These are phyloP conservation scores for Acanthosoma haemorrhoidale DNA, from an alignment of 2,888 invertebrate genomes.

Conservation along the genomic window DNA sequence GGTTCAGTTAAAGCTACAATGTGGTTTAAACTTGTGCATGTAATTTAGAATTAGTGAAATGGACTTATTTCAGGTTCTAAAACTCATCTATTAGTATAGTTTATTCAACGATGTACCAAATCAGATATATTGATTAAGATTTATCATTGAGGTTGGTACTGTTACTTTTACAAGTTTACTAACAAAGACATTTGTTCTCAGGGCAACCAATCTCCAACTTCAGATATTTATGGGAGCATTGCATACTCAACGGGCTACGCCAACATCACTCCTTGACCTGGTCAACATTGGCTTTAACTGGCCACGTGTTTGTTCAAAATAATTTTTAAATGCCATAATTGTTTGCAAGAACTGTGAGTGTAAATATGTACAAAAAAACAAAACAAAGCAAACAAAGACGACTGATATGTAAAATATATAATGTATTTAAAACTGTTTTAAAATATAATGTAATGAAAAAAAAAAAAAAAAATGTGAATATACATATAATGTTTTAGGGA, in stretches of 20 bases:
- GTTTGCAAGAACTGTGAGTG: slow-evolving; percentile 19
- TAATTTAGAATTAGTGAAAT: no score
- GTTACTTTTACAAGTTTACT: no score
- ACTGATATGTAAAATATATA: slow-evolving; percentile 11
- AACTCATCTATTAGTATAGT: no score
- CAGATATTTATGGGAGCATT: slow-evolving; percentile 48
- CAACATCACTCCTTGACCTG: slow-evolving; percentile 43
- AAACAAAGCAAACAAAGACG: background rate
- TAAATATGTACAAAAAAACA: background rate
- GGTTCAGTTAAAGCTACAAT: no score
- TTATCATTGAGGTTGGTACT: no score
- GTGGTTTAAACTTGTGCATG: no score
- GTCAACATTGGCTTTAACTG: slow-evolving; percentile 12
- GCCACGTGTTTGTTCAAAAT: slow-evolving; percentile 21
- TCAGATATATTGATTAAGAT: no score
- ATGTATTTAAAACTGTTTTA: background rate
- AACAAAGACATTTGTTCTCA: slow-evolving; percentile 40
- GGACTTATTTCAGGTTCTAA: no score
- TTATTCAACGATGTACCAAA: no score
- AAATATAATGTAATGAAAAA: background rate
- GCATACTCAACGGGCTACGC: slow-evolving; percentile 54
- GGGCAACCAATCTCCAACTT: slow-evolving; percentile 45
- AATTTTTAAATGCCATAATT: slow-evolving; percentile 27
- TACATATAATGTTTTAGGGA: slow-evolving; percentile 27
- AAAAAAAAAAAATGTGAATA: slow-evolving; percentile 9